These are phyloP conservation scores for Scomber colias DNA, from an alignment of 2,113 vertebrate species.

Conservation along the genomic window DNA sequence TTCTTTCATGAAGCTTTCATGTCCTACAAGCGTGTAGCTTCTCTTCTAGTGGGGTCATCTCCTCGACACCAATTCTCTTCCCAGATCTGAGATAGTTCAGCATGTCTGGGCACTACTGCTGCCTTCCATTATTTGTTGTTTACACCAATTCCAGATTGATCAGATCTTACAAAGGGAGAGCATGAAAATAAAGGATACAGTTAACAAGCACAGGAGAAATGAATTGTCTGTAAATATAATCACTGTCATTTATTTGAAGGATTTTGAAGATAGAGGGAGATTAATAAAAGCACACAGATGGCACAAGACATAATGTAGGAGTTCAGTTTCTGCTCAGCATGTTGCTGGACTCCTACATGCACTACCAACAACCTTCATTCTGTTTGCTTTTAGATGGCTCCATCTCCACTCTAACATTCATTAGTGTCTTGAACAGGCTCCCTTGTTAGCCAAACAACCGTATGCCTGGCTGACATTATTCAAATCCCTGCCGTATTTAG, in stretches of 20 bases:
- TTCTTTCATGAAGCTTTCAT: slow-evolving; percentile 19
- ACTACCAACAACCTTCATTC: slow-evolving; percentile 42
- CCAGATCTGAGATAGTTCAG: slow-evolving; percentile 34
- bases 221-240: not conserved
- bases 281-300: not conserved
- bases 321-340: slow-evolving; percentile 10
- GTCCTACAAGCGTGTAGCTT: not conserved
- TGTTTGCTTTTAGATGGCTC: slow-evolving; percentile 60
- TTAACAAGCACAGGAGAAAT: not conserved
- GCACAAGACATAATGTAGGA: slow-evolving; percentile 9
- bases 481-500: slow-evolving; percentile 59
- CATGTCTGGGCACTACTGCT: slow-evolving; percentile 1
- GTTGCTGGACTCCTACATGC: slow-evolving; percentile 25
- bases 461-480: slow-evolving; percentile 71
- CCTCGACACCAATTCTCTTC: slow-evolving; percentile 7
- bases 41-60: not conserved
- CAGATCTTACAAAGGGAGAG: slow-evolving; percentile 12
- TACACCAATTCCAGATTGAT: slow-evolving; percentile 30
- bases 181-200: not conserved
- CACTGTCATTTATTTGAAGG: not conserved
- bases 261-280: not conserved
- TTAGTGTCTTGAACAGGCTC: slow-evolving; percentile 63
- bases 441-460: slow-evolving; percentile 72
- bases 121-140: slow-evolving; percentile 31
- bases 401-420: slow-evolving; percentile 62